Conservation (phyloP, 2,888 invertebrate genomes). For the Magallana nippona region DNA sequence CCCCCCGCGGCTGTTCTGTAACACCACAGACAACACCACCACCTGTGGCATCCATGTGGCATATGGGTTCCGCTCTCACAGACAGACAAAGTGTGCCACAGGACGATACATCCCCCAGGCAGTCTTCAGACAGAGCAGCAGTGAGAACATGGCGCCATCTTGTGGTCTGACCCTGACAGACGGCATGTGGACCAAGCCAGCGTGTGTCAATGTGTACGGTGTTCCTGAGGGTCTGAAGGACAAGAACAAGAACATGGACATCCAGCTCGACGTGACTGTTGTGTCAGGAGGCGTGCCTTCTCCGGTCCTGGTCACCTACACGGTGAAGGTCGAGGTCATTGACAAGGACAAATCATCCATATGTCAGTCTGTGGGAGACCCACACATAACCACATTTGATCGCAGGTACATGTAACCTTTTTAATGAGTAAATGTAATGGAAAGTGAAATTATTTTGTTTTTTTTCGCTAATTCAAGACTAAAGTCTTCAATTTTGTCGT, state of each 20-base stretch:
- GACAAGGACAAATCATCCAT: slow-evolving; percentile 63
- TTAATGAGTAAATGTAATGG: neutral
- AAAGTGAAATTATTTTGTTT: too few relatives aligned
- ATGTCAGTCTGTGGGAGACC: slow-evolving; percentile 69
- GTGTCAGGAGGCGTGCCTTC: neutral
- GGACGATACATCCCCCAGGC: slow-evolving; percentile 27
- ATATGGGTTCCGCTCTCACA: slow-evolving; percentile 39
- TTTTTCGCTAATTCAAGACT: too few relatives aligned
- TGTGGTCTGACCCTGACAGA: slow-evolving; percentile 59
- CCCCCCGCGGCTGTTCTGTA: slow-evolving; percentile 61
- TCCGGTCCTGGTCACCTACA: slow-evolving; percentile 35
- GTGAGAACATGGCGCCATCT: neutral
- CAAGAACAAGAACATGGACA: slow-evolving; percentile 54
- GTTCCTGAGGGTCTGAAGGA: slow-evolving; percentile 62
- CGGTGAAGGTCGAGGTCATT: slow-evolving; percentile 59
- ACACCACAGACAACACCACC: slow-evolving; percentile 26
- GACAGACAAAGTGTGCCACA: slow-evolving; percentile 30
- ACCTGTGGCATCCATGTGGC: slow-evolving; percentile 39
- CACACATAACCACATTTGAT: slow-evolving; percentile 71
- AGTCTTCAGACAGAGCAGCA: slow-evolving; percentile 8
- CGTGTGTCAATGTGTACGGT: slow-evolving; percentile 57
- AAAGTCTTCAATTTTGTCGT: too few relatives aligned
- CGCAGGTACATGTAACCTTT: slow-evolving; percentile 64
- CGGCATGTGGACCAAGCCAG: slow-evolving; percentile 56
- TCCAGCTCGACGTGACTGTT: slow-evolving; percentile 3